A percentile compares a stretch with the other conserved stretches of the same genome.
Evolutionary conservation across 1,140 invertebrate genomes (phyloP).

Genomic region (Gyrodactylus bullatarudis): DNA sequence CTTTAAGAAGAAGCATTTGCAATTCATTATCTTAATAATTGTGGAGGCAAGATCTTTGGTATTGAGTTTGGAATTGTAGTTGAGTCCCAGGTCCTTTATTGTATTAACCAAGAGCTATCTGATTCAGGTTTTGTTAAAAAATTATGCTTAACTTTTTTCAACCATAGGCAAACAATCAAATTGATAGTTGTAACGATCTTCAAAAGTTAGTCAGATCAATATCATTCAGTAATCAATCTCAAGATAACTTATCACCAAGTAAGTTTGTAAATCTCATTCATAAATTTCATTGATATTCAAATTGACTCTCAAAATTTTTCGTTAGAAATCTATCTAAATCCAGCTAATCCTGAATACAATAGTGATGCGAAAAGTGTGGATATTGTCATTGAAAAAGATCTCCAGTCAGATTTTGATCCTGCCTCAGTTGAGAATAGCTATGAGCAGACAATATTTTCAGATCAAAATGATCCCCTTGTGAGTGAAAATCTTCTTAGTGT

Average conservation of each 20-base stretch:
- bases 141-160: no score
- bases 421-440: neutral
- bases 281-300: neutral
- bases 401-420: neutral
- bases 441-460: neutral
- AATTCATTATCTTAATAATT: no score
- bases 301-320: neutral
- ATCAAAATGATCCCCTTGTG: neutral
- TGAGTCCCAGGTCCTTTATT: no score
- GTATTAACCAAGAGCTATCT: no score
- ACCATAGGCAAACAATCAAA: neutral
- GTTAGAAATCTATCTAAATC: neutral
- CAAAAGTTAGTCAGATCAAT: neutral
- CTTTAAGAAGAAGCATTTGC: no score
- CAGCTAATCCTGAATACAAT: neutral
- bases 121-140: no score
- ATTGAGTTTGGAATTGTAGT: no score
- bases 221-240: neutral
- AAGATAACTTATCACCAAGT: neutral
- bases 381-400: neutral
- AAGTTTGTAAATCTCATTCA: neutral
- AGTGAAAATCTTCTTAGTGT: neutral
- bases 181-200: neutral
- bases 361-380: neutral
- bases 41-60: no score